These are phyloP conservation scores for Athene cunicularia DNA, from an alignment of 2,113 vertebrate species.

Conservation along the genomic window DNA sequence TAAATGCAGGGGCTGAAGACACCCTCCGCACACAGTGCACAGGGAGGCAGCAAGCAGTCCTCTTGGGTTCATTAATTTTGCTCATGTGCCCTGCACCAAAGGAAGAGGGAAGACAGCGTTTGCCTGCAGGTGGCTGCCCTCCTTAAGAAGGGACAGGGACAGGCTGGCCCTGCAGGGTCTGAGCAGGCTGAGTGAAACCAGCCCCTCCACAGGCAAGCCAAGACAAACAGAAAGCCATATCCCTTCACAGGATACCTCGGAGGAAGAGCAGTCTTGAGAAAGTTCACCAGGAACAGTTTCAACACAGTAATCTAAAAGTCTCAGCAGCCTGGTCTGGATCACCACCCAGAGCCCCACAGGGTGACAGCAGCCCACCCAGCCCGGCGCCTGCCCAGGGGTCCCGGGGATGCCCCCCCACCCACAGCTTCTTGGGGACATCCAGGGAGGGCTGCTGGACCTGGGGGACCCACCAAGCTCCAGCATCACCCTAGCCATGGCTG, in stretches of 20 bases:
- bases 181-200: fast-evolving
- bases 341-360: neutral
- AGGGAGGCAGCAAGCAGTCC: neutral
- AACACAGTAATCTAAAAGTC: neutral
- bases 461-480: neutral
- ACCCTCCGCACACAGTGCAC: fast-evolving
- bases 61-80: neutral
- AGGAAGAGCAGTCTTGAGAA: neutral
- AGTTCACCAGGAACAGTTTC: neutral
- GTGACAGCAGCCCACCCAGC: neutral
- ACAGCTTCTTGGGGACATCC: neutral
- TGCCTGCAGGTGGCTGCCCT: neutral
- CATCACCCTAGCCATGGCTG: neutral
- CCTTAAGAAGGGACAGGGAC: neutral
- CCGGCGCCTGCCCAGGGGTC: fast-evolving
- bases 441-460: neutral
- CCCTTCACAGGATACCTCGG: neutral
- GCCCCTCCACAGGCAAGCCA: neutral
- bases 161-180: neutral
- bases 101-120: neutral
- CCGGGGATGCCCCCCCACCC: neutral
- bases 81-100: neutral
- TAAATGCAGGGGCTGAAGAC: neutral
- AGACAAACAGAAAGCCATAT: neutral
- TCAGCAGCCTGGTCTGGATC: neutral